phyloP scores from a whole-genome alignment of 1,140 invertebrate genomes.

The Octopus bimaculoides region DNA sequence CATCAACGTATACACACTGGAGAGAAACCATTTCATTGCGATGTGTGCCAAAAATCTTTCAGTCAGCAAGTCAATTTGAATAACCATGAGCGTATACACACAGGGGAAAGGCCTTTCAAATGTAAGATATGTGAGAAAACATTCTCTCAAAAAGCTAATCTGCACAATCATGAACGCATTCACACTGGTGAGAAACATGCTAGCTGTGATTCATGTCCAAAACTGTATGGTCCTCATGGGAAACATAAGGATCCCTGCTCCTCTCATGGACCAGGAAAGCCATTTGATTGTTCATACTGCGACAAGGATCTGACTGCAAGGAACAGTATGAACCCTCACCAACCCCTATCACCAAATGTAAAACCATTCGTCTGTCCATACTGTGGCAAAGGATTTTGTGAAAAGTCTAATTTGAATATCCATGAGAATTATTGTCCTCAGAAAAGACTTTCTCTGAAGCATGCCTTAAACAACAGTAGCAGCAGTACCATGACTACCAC shows the following conservation, averaged over 20 bases:
- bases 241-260: conserved; percentile 9
- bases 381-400: conserved; percentile 20
- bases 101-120: conserved; percentile 83
- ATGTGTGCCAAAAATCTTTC: conserved; percentile 15
- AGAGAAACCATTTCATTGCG: conserved; percentile 13
- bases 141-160: conserved; percentile 57
- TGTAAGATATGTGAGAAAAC: conserved; percentile 83
- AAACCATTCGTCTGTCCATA: conserved; percentile 18
- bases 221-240: conserved; percentile 27
- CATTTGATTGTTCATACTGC: conserved; percentile 27
- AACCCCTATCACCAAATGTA: conserved; percentile 6
- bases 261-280: conserved; percentile 32
- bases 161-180: conserved; percentile 14
- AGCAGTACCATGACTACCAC: too few relatives aligned
- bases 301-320: conserved; percentile 23
- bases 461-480: background rate
- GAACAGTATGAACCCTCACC: conserved; percentile 10
- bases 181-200: conserved; percentile 17
- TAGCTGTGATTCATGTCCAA: conserved; percentile 8
- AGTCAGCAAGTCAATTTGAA: background rate
- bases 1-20: conserved; percentile 63
- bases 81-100: conserved; percentile 61
- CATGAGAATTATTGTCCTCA: conserved; percentile 10
- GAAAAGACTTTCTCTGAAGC: background rate
- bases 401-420: conserved; percentile 14